Evolutionary conservation across 2,797 vertebrate species (phyloP).

Genomic region (Melanotaenia nigrans): DNA sequence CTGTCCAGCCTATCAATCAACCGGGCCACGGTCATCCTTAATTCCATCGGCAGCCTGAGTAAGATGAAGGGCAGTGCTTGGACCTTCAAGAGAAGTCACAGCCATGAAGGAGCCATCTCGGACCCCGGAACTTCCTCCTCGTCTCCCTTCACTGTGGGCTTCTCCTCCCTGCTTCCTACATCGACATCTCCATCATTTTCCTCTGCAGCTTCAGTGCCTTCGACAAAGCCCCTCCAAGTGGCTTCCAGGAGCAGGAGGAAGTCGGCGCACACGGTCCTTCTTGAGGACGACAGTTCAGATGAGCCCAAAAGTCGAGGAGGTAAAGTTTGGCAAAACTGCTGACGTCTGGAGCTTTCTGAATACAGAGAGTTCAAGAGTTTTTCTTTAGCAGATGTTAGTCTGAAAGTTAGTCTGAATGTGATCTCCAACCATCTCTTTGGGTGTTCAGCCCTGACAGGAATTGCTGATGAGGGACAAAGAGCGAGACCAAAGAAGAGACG

Average conservation of each 20-base stretch:
- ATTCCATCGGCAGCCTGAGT: conserved; percentile 93
- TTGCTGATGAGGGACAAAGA: conserved; percentile 61
- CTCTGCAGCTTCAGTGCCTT: conserved; percentile 13
- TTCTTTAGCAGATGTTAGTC: neutral
- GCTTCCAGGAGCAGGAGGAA: conserved; percentile 87
- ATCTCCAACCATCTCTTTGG: neutral
- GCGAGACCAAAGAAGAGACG: conserved; percentile 76
- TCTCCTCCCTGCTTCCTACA: conserved; percentile 60
- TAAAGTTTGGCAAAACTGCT: neutral
- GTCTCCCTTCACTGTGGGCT: conserved; percentile 39
- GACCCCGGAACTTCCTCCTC: conserved; percentile 72
- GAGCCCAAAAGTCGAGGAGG: conserved; percentile 69
- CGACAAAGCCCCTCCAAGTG: conserved; percentile 39
- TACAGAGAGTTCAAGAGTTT: no score
- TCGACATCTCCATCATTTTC: conserved; percentile 69
- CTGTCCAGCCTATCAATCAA: conserved; percentile 81
- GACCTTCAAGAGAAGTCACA: conserved; percentile 82
- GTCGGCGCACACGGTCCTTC: conserved; percentile 89
- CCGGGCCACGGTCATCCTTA: conserved; percentile 89
- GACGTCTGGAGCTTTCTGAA: neutral
- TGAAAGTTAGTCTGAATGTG: no score
- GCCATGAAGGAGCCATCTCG: conserved; percentile 62
- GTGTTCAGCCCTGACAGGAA: conserved; percentile 39
- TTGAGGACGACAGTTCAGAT: conserved; percentile 88
- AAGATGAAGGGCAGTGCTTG: conserved; percentile 89